These are phyloP conservation scores for Chrysocyon brachyurus DNA, from an alignment of 2,797 vertebrate genomes.

Conservation along the genomic window DNA sequence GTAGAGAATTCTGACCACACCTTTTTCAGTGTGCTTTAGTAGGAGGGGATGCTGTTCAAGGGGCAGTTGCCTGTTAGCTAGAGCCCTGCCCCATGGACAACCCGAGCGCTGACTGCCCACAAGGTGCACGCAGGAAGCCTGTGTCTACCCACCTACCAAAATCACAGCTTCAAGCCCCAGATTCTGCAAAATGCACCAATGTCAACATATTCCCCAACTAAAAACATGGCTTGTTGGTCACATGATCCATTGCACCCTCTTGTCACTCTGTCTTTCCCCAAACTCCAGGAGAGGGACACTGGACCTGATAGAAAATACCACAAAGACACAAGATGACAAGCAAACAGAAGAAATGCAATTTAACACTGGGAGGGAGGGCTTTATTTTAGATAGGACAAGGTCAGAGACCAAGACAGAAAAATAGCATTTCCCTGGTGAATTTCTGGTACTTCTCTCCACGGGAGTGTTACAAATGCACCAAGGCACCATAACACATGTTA, in stretches of 20 bases:
- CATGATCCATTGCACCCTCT: rapidly evolving
- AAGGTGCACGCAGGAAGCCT: background rate
- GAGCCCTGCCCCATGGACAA: background rate
- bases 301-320: background rate
- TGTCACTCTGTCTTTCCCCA: background rate
- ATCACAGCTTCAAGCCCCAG: background rate
- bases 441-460: background rate
- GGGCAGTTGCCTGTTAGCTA: background rate
- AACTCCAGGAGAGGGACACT: background rate
- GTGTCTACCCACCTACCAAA: background rate
- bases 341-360: background rate
- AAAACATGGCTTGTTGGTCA: background rate
- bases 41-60: background rate
- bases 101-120: rapidly evolving
- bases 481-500: rapidly evolving
- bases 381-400: background rate
- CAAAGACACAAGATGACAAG: background rate
- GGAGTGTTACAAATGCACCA: background rate
- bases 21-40: background rate
- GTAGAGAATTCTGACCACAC: background rate
- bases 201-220: background rate
- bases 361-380: background rate
- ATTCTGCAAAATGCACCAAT: background rate
- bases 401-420: background rate
- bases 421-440: background rate